Percentiles rank a stretch among this genome's conserved stretches.
Evolutionary conservation across 2,888 invertebrate genomes (phyloP).

Genomic region (Acleris emargana): DNA sequence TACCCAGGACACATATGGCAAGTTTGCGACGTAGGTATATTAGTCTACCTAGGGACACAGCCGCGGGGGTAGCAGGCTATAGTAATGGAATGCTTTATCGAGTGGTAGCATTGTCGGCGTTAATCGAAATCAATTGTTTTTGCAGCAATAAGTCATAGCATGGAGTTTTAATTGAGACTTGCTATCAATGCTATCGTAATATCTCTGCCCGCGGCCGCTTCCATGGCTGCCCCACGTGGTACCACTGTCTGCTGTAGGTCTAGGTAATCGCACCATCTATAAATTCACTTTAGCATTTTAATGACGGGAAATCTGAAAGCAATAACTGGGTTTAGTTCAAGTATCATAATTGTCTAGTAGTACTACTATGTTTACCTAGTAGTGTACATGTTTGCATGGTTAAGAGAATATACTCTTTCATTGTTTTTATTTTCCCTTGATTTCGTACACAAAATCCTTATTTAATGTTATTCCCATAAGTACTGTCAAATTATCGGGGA

Average conservation of each 20-base stretch:
- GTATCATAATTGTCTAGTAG: background rate
- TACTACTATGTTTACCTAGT: too few relatives aligned
- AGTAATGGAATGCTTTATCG: slow-evolving; percentile 63
- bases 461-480: too few relatives aligned
- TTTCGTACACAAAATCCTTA: too few relatives aligned
- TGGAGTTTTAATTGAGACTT: slow-evolving; percentile 74
- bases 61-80: slow-evolving; percentile 18
- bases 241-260: slow-evolving; percentile 39
- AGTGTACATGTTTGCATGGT: background rate
- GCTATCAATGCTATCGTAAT: slow-evolving; percentile 55
- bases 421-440: too few relatives aligned
- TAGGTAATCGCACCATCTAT: slow-evolving; percentile 34
- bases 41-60: slow-evolving; percentile 27
- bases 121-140: slow-evolving; percentile 82
- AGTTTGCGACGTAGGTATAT: slow-evolving; percentile 4
- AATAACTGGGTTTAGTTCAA: slow-evolving; percentile 14
- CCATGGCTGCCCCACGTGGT: slow-evolving; percentile 42
- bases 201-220: slow-evolving; percentile 61
- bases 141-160: slow-evolving; percentile 69
- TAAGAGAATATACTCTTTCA: background rate
- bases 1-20: slow-evolving; percentile 14
- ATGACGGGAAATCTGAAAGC: slow-evolving; percentile 28
- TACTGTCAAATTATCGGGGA: too few relatives aligned
- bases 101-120: slow-evolving; percentile 72
- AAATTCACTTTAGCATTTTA: slow-evolving; percentile 31